Evolutionary conservation across 1,140 invertebrate species (phyloP), one percentile per base, ranked within the genome.

Genomic region (Latrodectus geometricus): DNA sequence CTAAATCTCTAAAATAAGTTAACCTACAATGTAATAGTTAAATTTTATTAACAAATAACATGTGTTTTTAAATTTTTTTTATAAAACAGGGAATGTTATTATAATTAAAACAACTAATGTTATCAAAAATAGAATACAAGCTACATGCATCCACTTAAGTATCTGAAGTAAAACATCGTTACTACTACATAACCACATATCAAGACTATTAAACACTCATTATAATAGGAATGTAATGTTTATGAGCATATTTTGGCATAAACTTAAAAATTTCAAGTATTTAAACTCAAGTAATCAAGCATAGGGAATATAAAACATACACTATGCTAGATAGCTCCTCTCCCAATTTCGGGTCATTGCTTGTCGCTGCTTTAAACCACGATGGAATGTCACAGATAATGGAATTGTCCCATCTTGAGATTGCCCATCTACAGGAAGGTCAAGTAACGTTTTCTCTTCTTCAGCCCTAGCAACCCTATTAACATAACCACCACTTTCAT

Each of bases 401-500:
- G 94, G 94, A 80, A 93, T 90, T 4, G 93, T 94, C 4, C 91
- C 90, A 88, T 95, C 94, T 86, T 94, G 92, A 88, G 89, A 65
- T 68, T 88, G 82, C 52, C 87, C 87, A 66, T 88, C 87, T 11
- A 94, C 92, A 14, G 94, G 93, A 87, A 94, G 92, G 89, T 94
- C 94, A 20, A 94, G 90, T 35, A 94, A 88, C 5, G 92, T 93
- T 85, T 93, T 91, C 54, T 86, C 90, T 20, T 77, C 77, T 61
- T 86, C 81, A 21, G 83, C 82, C 17, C 21, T 83, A 17, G 84
- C 83, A 21, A 72, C 82, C 4, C 81, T 52, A n/a, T 76, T 88
- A n/a, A 80, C 56, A 73, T 76, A 77, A 79, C 69, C 90, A 94
- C 94, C 12, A 95, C 93, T 0, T 95, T 96, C 65, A 95, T 96